Base-by-base conservation (phyloP, 2,888 invertebrate species). In the Dimorphilus gyrociliatus region DNA sequence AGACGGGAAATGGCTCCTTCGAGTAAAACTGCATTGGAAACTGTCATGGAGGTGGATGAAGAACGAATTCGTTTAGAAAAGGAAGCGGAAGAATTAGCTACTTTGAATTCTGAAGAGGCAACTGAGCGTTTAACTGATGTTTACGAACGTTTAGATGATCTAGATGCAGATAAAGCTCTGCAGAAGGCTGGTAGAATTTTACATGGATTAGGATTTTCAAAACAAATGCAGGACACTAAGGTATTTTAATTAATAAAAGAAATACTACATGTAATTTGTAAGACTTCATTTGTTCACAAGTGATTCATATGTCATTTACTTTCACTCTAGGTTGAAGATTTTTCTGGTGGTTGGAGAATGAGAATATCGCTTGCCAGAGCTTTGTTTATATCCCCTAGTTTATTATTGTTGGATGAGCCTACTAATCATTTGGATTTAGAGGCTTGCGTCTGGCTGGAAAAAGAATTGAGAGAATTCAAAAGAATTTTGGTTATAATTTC, bases 381-480 rank as follows among this genome's bases (percentile, higher is more conserved):
- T 3, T 52, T 71, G 17, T 69, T 58, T 44, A 58, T 73, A 25
- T 65, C 66, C 40, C 72, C 72, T 0, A 65, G 69, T 33, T 47
- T 72, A 30, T 51, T 73, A 17, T 50, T 73, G 29, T 54, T 71
- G 32, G 72, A 73, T 49, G 72, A 73, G 46, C 72, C 72, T 0
- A 68, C 68, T 6, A 69, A 68, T 39, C 68, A 68, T 49, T 48
- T 72, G 24, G 53, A 73, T 71, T 71, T 99, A 46, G 90, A 97
- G 57, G 94, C 97, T 34, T 97, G 94, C 60, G 94, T 97, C 26
- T 99, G 97, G 97, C 72, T 99, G 33, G 97, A 99, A 64, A 85
- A 90, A 60, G 94, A 97, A 66, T 70, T 97, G 25, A 86, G 85
- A 67, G 75, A 78, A 39, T 92, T 97, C 65, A 90, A 88, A 65